phyloP scores from a whole-genome alignment of 2,797 vertebrate species.

The Telmatherina bonti region DNA sequence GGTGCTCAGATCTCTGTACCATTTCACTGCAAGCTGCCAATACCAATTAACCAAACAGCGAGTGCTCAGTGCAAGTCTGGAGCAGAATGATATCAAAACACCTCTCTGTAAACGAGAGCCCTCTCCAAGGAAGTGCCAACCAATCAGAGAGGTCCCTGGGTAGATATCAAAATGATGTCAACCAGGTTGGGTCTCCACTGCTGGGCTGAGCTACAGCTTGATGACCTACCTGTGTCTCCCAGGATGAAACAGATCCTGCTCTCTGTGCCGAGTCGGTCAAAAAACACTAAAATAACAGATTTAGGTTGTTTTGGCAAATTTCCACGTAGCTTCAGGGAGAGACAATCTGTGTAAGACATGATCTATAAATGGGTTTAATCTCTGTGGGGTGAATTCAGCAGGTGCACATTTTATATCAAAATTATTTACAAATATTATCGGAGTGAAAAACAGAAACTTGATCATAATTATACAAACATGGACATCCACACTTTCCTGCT shows the following conservation, averaged over 20 bases:
- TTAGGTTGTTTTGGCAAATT: not conserved
- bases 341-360: not conserved
- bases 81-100: conserved; percentile 54
- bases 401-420: not conserved
- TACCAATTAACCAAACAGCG: conserved; percentile 35
- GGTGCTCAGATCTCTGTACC: conserved; percentile 13
- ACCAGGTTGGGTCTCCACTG: not conserved
- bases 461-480: too few species aligned
- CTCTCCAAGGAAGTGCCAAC: conserved; percentile 37
- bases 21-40: conserved; percentile 32
- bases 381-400: not conserved
- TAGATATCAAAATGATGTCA: conserved; percentile 42
- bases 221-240: conserved; percentile 25
- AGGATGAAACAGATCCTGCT: conserved; percentile 18
- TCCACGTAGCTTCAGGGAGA: not conserved
- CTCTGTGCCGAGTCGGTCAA: conserved; percentile 8
- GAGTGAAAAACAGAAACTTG: too few species aligned
- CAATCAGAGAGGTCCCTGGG: conserved; percentile 56
- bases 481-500: too few species aligned
- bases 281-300: not conserved
- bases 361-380: not conserved
- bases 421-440: not conserved
- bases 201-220: not conserved
- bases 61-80: conserved; percentile 53
- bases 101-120: conserved; percentile 37